phyloP scores from a whole-genome alignment of 1,140 invertebrate genomes.

The Drosophila biarmipes region DNA sequence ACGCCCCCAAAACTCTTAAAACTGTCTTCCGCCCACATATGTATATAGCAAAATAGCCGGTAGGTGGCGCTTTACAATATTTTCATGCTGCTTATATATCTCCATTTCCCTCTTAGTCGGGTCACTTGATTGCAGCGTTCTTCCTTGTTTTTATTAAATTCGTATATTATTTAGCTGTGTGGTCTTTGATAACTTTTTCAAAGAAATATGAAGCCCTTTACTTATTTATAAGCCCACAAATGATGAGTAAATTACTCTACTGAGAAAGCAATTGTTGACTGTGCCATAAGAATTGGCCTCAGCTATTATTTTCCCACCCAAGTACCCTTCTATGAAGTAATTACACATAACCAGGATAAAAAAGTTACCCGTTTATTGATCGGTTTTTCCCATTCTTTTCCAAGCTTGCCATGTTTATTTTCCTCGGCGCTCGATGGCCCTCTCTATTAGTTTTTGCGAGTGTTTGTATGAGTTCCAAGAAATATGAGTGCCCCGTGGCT shows the following conservation, averaged over 20 bases:
- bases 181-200: too few relatives aligned
- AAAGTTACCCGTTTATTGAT: slow-evolving; percentile 23
- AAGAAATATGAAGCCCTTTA: background rate
- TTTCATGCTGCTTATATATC: too few relatives aligned
- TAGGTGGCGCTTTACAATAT: too few relatives aligned
- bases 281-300: slow-evolving; percentile 1
- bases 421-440: slow-evolving; percentile 37
- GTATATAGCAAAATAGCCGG: too few relatives aligned
- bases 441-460: slow-evolving; percentile 75
- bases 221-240: background rate
- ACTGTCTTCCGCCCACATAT: too few relatives aligned
- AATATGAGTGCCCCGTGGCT: slow-evolving; percentile 74
- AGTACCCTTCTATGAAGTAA: slow-evolving; percentile 9
- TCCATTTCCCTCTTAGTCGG: too few relatives aligned
- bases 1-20: too few relatives aligned
- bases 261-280: slow-evolving; percentile 11
- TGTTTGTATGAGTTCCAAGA: slow-evolving; percentile 71
- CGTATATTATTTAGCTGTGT: too few relatives aligned
- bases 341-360: slow-evolving; percentile 7
- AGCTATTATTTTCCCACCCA: background rate
- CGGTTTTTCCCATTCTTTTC: slow-evolving; percentile 32
- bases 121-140: too few relatives aligned
- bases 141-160: too few relatives aligned
- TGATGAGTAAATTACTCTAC: background rate
- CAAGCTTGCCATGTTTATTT: slow-evolving; percentile 49